phyloP scores from a whole-genome alignment of 1,140 invertebrate species.

The Brachionus asplanchnoidis region DNA sequence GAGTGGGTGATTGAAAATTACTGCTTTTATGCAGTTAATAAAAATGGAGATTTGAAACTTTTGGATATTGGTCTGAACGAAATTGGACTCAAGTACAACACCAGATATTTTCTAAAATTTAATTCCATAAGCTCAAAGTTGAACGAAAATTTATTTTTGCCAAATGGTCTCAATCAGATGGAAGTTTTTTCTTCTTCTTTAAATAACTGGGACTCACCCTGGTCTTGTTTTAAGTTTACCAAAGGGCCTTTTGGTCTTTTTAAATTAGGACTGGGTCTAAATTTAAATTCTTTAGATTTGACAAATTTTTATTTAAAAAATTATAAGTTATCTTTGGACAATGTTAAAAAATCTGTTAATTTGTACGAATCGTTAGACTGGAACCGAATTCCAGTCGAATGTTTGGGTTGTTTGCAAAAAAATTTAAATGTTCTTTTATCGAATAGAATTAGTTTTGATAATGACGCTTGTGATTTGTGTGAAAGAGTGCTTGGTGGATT shows the following conservation, averaged over 20 bases:
- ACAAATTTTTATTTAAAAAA: slow-evolving; percentile 4
- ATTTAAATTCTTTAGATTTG: neutral
- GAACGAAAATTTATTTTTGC: neutral
- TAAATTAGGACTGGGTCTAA: neutral
- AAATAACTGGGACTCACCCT: neutral
- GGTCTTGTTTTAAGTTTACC: neutral
- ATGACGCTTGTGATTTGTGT: neutral
- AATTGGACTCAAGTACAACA: neutral
- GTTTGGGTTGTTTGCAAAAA: neutral
- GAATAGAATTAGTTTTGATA: neutral
- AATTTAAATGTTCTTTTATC: neutral
- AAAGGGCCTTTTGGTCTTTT: neutral
- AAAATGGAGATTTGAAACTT: neutral
- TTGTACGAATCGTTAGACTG: neutral
- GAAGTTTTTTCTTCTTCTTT: neutral
- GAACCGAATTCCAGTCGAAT: neutral
- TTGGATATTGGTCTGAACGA: neutral
- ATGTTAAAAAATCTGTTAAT: slow-evolving; percentile 14
- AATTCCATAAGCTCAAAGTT: neutral
- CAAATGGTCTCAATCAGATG: neutral
- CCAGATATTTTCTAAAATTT: slow-evolving; percentile 13
- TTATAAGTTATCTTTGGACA: neutral
- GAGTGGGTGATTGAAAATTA: neutral
- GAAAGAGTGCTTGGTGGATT: neutral
- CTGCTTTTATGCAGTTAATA: neutral